phyloP scores from a whole-genome alignment of 2,888 invertebrate genomes.

The Chrysodeixis includens region DNA sequence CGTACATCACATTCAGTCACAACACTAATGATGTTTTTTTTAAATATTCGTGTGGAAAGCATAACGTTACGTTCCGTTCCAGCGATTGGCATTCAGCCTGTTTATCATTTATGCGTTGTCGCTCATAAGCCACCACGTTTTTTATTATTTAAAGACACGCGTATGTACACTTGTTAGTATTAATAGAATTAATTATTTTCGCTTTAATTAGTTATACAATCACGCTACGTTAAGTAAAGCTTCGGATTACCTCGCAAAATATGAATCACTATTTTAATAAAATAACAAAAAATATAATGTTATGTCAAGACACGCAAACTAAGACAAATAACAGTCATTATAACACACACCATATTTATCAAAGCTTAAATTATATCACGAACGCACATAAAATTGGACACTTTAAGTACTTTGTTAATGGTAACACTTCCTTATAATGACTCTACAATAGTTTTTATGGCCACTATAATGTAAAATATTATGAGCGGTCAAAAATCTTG shows the following conservation, averaged over 20 bases:
- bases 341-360: slow-evolving; percentile 14
- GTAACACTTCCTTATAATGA: slow-evolving; percentile 41
- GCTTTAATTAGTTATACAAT: slow-evolving; percentile 21
- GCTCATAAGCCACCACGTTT: slow-evolving; percentile 60
- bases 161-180: slow-evolving; percentile 25
- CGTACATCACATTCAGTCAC: slow-evolving; percentile 12
- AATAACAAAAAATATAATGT: slow-evolving; percentile 16
- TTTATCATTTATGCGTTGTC: slow-evolving; percentile 72
- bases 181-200: slow-evolving; percentile 47
- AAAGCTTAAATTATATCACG: slow-evolving; percentile 23
- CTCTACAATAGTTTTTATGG: slow-evolving; percentile 21
- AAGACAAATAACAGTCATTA: slow-evolving; percentile 45
- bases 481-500: background rate
- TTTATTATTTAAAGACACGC: slow-evolving; percentile 60
- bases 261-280: slow-evolving; percentile 17
- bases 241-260: background rate
- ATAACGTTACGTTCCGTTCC: slow-evolving; percentile 75
- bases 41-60: slow-evolving; percentile 80
- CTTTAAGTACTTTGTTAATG: slow-evolving; percentile 31
- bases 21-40: slow-evolving; percentile 50
- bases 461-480: slow-evolving; percentile 16
- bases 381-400: slow-evolving; percentile 31
- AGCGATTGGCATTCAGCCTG: slow-evolving; percentile 77
- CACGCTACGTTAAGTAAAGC: slow-evolving; percentile 20
- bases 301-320: slow-evolving; percentile 27